Evolutionary conservation across 2,888 invertebrate genomes (phyloP).

Genomic region (Epirrita christyi): DNA sequence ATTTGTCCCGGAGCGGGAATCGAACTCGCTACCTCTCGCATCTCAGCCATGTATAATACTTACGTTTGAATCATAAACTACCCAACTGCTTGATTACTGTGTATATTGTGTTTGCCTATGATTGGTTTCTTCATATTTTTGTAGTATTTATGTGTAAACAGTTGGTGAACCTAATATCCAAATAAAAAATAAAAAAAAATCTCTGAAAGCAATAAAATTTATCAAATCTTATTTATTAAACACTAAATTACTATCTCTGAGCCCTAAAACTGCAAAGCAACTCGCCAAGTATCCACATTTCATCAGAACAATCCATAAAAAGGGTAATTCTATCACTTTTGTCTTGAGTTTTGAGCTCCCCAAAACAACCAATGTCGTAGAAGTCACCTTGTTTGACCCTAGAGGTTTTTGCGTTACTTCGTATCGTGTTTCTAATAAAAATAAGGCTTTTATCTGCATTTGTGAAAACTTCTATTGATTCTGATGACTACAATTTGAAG

Average conservation of each 20-base stretch:
- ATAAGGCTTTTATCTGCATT: neutral
- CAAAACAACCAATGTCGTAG: slow-evolving; percentile 18
- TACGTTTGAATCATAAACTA: no score
- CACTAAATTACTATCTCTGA: slow-evolving; percentile 1
- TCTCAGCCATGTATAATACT: no score
- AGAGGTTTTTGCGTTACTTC: neutral
- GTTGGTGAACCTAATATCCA: no score
- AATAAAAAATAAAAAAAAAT: no score
- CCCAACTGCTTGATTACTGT: no score
- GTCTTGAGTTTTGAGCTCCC: slow-evolving; percentile 13
- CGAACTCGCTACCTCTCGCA: no score
- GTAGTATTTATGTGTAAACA: no score
- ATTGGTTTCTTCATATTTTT: no score
- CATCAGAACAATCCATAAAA: slow-evolving; percentile 19
- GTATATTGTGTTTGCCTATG: no score
- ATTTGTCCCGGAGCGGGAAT: no score
- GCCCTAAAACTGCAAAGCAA: slow-evolving; percentile 12
- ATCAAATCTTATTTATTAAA: slow-evolving; percentile 2
- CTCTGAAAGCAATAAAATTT: neutral
- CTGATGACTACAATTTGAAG: slow-evolving; percentile 4
- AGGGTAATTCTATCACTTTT: slow-evolving; percentile 17
- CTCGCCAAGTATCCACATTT: slow-evolving; percentile 14
- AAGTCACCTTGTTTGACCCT: slow-evolving; percentile 23
- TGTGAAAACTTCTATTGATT: slow-evolving; percentile 3
- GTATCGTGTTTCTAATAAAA: slow-evolving; percentile 4